Evolutionary conservation across 53 echinoderm and acorn worm genomes (phyloP), one percentile per base, ranked within the genome.

Genomic region (Zoroaster sp.): DNA sequence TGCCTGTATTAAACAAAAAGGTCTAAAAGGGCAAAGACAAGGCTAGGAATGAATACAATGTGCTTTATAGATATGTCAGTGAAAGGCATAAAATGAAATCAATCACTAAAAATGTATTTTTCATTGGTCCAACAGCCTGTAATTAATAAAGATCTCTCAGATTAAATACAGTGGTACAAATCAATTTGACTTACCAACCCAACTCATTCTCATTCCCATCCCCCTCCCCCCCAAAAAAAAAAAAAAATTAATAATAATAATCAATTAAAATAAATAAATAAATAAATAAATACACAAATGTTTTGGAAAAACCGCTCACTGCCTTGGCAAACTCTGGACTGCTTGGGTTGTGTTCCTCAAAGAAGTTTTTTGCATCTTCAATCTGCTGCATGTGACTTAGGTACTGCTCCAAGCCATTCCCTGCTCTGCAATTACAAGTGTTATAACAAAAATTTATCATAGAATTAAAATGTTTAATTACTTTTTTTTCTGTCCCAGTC

Each of bases 271-370:
- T 51, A 79, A 1, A 38, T 73, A 34, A n/a, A 4, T 39, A 75
- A 30, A n/a, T 44, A 30, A 79, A 13, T 28, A 31, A 79, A 79
- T 32, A 25, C 52, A 78, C 25, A 78, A 9, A 31, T 53, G 35
- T 23, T 40, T 18, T 35, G 17, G n/a, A 23, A 86, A 71, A 5
- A 37, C 34, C 52, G 94, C 98, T 95, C 87, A 97, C 98, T 38
- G 98, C 98, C 93, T 95, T 95, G 28, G 92, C 75, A 46, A 97
- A 66, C 54, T 97, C 98, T 20, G 94, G 98, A 82, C 98, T 97
- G 75, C 93, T 94, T 1, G 98, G 98, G 77, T 97, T 97, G 82
- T 95, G 95, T 69, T 94, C 86, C 30, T 88, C 81, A 55, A 97
- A 97, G 90, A 95, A 97, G 6, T 89, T 53, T 31, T 89, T 75